Percentiles rank a stretch among this genome's conserved stretches.
Conservation (phyloP, 1,140 invertebrate species). For the Philotrypesis tridentata region DNA sequence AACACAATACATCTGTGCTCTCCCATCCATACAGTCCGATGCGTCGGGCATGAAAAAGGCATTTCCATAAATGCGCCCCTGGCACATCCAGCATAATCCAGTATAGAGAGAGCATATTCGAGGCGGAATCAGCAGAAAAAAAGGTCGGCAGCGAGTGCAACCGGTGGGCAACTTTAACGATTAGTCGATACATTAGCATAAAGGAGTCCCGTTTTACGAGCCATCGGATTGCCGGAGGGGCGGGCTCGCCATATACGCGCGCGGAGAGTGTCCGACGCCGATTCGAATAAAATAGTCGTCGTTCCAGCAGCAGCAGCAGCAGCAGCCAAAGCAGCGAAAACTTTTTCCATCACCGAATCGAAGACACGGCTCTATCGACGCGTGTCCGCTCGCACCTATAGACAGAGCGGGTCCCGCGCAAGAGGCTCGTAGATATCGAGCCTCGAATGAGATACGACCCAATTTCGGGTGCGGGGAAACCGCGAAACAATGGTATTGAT, state of each 20-base stretch:
- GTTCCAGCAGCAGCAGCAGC: too few relatives aligned
- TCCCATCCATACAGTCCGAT: too few relatives aligned
- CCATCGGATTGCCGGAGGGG: not conserved
- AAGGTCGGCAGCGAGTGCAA: constrained; percentile 31
- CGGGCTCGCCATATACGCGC: not conserved
- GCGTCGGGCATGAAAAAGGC: not conserved
- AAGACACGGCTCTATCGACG: not conserved
- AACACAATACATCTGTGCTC: too few relatives aligned
- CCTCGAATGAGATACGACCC: constrained; percentile 66
- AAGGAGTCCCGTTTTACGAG: constrained; percentile 6
- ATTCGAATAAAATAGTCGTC: constrained; percentile 17
- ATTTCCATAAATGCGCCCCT: not conserved
- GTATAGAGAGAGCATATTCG: not conserved
- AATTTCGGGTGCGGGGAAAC: constrained; percentile 64
- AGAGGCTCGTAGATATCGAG: not conserved
- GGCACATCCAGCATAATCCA: not conserved
- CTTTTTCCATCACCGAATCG: not conserved
- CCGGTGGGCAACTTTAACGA: constrained; percentile 55
- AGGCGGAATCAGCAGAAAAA: not conserved
- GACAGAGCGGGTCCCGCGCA: too few relatives aligned
- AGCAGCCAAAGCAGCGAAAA: too few relatives aligned
- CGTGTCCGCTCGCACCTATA: not conserved
- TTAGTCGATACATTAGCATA: constrained; percentile 51
- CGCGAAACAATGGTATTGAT: constrained; percentile 73
- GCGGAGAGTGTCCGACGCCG: not conserved